Conservation (phyloP, 2,797 vertebrate species). For the Chaenodraco wilsoni region DNA sequence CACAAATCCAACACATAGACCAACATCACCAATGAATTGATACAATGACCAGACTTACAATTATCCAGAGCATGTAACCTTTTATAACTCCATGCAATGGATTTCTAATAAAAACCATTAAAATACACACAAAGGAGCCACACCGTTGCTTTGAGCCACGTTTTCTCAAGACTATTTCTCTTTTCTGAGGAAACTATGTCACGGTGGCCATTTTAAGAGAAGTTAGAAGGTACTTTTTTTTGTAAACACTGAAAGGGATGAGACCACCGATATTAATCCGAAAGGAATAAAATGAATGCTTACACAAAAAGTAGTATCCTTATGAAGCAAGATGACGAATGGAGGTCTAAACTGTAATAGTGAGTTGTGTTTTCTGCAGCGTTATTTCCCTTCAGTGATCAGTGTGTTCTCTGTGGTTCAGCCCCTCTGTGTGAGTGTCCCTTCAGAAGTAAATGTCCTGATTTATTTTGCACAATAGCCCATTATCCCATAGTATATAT, state of each 20-base stretch:
- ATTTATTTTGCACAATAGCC: slow-evolving; percentile 3
- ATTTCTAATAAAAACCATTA: background rate
- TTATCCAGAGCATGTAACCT: slow-evolving; percentile 9
- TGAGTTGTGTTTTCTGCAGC: background rate
- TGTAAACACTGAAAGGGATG: background rate
- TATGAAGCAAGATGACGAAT: background rate
- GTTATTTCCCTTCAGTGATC: background rate
- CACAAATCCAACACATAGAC: slow-evolving; percentile 2
- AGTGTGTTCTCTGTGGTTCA: background rate
- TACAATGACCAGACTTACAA: slow-evolving; percentile 2
- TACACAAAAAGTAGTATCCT: background rate
- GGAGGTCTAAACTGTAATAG: slow-evolving; percentile 7
- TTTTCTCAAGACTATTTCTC: slow-evolving; percentile 19
- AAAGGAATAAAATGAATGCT: background rate
- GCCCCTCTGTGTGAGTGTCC: background rate
- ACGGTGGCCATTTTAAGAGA: background rate
- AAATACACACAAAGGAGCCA: background rate
- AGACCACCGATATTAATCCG: background rate
- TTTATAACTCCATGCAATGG: background rate
- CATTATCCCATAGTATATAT: background rate
- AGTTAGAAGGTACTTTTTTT: background rate
- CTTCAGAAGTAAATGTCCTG: background rate
- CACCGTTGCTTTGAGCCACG: background rate
- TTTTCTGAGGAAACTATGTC: background rate
- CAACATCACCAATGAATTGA: slow-evolving; percentile 1